Percentiles rank a stretch among this genome's conserved stretches.
Evolutionary conservation across 2,113 vertebrate genomes (phyloP).

Genomic region (Laterallus jamaicensis): DNA sequence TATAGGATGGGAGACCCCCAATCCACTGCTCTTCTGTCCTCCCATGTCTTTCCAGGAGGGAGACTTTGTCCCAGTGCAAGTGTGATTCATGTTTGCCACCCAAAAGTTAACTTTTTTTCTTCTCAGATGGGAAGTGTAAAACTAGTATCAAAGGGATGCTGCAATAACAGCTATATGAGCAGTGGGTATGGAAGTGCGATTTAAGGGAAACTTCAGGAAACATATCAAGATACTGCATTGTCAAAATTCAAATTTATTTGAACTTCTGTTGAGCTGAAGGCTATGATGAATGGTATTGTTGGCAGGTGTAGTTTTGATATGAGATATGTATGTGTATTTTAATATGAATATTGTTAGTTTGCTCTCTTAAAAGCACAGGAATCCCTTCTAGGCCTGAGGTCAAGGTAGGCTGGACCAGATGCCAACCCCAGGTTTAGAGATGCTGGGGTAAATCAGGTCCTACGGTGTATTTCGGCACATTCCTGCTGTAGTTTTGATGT

Average conservation of each 20-base stretch:
- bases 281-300: not conserved
- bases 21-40: not conserved
- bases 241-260: not conserved
- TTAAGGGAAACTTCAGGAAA: not conserved
- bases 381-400: not conserved
- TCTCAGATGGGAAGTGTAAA: not conserved
- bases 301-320: not conserved
- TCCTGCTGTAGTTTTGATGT: not conserved
- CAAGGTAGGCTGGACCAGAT: not conserved
- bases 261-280: not conserved
- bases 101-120: not conserved
- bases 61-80: not conserved
- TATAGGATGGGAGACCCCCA: not conserved
- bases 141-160: not conserved
- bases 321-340: not conserved
- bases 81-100: not conserved
- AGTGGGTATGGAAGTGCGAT: not conserved
- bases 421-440: not conserved
- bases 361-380: not conserved
- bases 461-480: not conserved
- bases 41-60: not conserved
- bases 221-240: not conserved
- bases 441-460: fast-evolving
- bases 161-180: not conserved
- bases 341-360: not conserved